Evolutionary conservation across 2,113 vertebrate genomes (phyloP).

Genomic region (Ancistrus triradiatus): DNA sequence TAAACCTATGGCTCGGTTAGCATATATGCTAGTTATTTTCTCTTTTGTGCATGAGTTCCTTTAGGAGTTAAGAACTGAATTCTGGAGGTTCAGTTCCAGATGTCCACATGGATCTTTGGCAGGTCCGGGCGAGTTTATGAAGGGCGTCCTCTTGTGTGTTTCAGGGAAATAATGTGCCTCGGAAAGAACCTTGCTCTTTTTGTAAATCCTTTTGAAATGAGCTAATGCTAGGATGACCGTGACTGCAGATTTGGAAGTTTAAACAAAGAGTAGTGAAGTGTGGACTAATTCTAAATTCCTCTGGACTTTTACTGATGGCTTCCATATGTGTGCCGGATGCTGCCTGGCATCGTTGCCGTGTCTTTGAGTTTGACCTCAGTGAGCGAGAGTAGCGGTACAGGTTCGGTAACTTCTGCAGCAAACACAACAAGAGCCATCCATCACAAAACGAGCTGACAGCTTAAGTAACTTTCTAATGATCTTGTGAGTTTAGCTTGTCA

Average conservation of each 20-base stretch:
- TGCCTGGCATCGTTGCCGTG: background rate
- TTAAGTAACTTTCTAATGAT: constrained; percentile 28
- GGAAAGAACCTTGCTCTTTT: too few species aligned
- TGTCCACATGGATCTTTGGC: too few species aligned
- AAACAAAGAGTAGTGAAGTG: constrained; percentile 26
- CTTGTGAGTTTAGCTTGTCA: constrained; percentile 24
- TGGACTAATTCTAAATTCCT: constrained; percentile 16
- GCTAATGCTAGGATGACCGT: too few species aligned
- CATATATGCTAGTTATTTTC: too few species aligned
- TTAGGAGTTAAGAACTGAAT: too few species aligned
- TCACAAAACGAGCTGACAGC: constrained; percentile 32
- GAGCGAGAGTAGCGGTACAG: background rate
- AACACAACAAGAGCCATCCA: constrained; percentile 18
- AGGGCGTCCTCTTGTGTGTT: too few species aligned
- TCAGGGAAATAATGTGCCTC: too few species aligned
- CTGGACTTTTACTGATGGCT: constrained; percentile 23
- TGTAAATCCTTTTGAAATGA: too few species aligned
- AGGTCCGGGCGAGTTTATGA: too few species aligned
- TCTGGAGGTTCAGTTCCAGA: too few species aligned
- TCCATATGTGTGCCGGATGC: constrained; percentile 34
- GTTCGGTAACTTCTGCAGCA: constrained; percentile 13
- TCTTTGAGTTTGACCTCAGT: constrained; percentile 11
- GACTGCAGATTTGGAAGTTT: background rate
- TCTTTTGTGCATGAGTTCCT: too few species aligned
- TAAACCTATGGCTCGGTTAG: too few species aligned